Evolutionary conservation across 2,113 vertebrate genomes (phyloP).

Genomic region (Ciconia boyciana): DNA sequence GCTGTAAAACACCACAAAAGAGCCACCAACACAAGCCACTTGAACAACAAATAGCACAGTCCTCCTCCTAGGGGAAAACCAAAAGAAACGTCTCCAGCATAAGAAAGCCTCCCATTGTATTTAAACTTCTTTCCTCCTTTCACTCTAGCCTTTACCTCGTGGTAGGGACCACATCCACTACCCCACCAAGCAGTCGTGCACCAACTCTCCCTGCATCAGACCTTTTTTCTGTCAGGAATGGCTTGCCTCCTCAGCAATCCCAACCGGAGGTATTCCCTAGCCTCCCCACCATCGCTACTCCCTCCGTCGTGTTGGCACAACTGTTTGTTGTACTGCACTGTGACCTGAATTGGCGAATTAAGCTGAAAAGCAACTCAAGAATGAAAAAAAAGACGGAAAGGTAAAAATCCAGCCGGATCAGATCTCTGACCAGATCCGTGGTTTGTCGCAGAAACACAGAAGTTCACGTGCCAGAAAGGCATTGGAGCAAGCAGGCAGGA

Average conservation of each 20-base stretch:
- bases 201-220: too few relatives aligned
- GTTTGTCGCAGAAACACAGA: background rate
- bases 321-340: background rate
- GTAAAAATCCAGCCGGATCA: background rate
- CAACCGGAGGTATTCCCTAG: background rate
- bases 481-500: background rate
- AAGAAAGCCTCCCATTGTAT: background rate
- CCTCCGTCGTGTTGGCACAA: rapidly evolving
- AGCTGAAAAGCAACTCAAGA: background rate
- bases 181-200: background rate
- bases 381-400: background rate
- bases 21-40: background rate
- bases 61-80: background rate
- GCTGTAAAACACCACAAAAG: background rate
- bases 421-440: background rate
- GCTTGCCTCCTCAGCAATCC: background rate
- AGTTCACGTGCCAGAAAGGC: background rate
- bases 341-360: background rate
- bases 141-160: background rate
- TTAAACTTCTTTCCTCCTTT: background rate
- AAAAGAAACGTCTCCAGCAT: background rate
- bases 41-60: background rate
- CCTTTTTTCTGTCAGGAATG: background rate
- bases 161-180: background rate
- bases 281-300: background rate